Conservation (phyloP, 2,797 vertebrate genomes). For the Protosalanx chinensis region DNA sequence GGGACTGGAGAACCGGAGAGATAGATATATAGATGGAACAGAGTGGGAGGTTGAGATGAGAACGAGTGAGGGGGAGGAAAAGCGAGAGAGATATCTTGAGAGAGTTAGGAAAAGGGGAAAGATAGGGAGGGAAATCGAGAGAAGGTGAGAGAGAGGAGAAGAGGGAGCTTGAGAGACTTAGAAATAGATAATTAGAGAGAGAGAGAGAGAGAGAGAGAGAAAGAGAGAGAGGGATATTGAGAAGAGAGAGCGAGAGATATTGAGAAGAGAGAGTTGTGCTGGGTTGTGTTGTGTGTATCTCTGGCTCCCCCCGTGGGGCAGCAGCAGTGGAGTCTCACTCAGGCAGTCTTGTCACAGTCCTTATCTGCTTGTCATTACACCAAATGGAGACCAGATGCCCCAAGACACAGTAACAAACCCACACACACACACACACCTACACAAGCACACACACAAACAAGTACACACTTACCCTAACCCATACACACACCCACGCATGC, state of each 20-base stretch:
- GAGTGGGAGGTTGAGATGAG: not conserved
- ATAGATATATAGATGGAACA: too few species aligned
- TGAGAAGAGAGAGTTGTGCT: slow-evolving; percentile 32
- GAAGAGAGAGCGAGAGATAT: slow-evolving; percentile 35
- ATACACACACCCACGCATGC: slow-evolving; percentile 27
- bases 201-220: slow-evolving; percentile 18
- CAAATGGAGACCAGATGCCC: slow-evolving; percentile 71
- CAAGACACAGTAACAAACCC: slow-evolving; percentile 29
- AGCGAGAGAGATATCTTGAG: slow-evolving; percentile 38
- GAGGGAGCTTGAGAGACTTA: not conserved
- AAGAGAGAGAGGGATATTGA: slow-evolving; percentile 29
- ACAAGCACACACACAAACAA: slow-evolving; percentile 6
- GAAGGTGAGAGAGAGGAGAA: slow-evolving; percentile 2
- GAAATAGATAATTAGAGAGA: not conserved
- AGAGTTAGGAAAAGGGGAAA: slow-evolving; percentile 18
- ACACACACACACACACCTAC: slow-evolving; percentile 36
- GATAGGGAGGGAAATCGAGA: not conserved
- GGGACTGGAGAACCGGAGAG: not conserved
- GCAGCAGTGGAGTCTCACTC: slow-evolving; percentile 42
- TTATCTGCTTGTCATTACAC: slow-evolving; percentile 72
- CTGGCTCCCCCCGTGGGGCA: slow-evolving; percentile 64
- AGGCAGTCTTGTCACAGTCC: slow-evolving; percentile 63
- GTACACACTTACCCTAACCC: not conserved
- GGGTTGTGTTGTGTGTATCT: slow-evolving; percentile 40
- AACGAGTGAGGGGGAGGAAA: slow-evolving; percentile 37